These are phyloP conservation scores for Drosophila ezoana DNA, from an alignment of 2,888 invertebrate species.

Conservation along the genomic window DNA sequence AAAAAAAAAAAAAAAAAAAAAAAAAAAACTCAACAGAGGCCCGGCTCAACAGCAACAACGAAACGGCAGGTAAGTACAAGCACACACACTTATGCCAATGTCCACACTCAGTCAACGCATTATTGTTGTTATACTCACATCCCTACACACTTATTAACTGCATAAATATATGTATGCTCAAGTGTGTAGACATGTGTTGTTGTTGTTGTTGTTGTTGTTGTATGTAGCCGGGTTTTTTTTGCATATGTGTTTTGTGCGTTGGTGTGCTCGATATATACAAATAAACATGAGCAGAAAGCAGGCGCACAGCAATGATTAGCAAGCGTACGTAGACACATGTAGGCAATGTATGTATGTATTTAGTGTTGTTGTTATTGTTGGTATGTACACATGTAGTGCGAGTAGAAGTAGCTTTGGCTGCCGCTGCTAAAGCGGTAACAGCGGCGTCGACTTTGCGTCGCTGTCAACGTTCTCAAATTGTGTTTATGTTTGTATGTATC, in stretches of 20 bases:
- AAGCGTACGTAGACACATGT: constrained; percentile 46
- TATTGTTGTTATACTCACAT: constrained; percentile 21
- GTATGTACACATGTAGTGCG: constrained; percentile 40
- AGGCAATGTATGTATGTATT: constrained; percentile 51
- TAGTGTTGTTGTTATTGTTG: constrained; percentile 49
- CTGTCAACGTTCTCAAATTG: constrained; percentile 68
- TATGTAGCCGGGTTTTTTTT: constrained; percentile 53
- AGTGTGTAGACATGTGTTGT: constrained; percentile 24
- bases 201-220: constrained; percentile 23
- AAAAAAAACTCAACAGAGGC: constrained; percentile 5
- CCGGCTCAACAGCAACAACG: constrained; percentile 18
- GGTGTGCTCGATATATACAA: constrained; percentile 82
- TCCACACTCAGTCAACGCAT: constrained; percentile 19
- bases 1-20: neutral
- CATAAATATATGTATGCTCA: constrained; percentile 37
- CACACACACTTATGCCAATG: constrained; percentile 3
- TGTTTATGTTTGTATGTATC: constrained; percentile 44
- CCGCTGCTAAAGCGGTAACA: constrained; percentile 67
- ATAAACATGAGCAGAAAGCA: constrained; percentile 79
- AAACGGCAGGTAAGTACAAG: constrained; percentile 16
- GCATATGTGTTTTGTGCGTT: constrained; percentile 69
- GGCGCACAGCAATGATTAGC: constrained; percentile 77
- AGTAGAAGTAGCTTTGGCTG: constrained; percentile 65
- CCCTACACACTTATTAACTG: constrained; percentile 30
- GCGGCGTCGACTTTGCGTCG: constrained; percentile 42